Evolutionary conservation across 2,797 vertebrate species (phyloP), one percentile per base, ranked within the genome.

Genomic region (Chelidonichthys spinosus): DNA sequence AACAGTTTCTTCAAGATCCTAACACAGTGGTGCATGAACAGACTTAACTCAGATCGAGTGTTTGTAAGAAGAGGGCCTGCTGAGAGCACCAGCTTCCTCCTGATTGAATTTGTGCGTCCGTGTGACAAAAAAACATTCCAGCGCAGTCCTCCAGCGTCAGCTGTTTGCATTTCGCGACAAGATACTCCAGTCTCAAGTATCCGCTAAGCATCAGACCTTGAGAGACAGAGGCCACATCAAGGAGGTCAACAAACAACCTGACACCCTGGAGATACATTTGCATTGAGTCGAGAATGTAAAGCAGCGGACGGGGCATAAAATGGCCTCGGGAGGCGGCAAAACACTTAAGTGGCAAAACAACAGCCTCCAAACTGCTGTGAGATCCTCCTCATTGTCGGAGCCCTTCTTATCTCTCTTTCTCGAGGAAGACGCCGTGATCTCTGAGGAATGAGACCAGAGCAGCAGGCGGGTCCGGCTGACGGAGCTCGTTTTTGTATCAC

Each of bases 261-360:
- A 94, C 93, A 93, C 89, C 89, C 85, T 43, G 84, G 82, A 90
- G 91, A 89, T 72, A 90, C 90, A 92, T 95, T 93, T 93, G 86
- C 90, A 93, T 92, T 87, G 89, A 92, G 91, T 92, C 35, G 85
- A 87, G 89, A 93, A 93, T 91, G 89, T 87, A 79, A 90, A 91
- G 81, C 81, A 90, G 86, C 86, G 78, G 25, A 72, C 67, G 2
- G 54, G 86, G 71, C 79, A 88, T 78, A 80, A 88, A 90, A 81
- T 74, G 80, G 61, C 81, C 84, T 85, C 32, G 4, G 25, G 67
- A 81, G 84, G 77, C 74, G 82, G 25, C 73, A 74, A 87, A 87
- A 91, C 90, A 87, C 87, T 87, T 63, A 77, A 83, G 85, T 83
- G 85, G 87, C 73, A 75, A 89, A 90, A 83, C 81, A 91, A 88